Evolutionary conservation across 2,797 vertebrate genomes (phyloP).

Genomic region (Todus mexicanus): DNA sequence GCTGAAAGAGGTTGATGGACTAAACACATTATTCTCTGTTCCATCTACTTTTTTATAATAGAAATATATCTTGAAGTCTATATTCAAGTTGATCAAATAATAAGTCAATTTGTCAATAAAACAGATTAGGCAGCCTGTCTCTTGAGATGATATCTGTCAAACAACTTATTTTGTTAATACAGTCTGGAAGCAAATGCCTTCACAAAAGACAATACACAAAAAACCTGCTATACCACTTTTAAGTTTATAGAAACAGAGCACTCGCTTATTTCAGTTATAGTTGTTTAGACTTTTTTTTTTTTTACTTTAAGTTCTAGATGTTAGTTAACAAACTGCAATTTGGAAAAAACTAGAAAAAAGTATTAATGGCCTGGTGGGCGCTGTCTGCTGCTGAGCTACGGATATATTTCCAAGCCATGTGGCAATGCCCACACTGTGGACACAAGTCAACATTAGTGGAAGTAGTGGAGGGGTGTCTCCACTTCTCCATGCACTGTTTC

Average conservation of each 20-base stretch:
- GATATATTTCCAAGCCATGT: neutral
- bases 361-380: neutral
- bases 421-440: neutral
- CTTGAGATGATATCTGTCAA: slow-evolving; percentile 64
- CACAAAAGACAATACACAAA: slow-evolving; percentile 21
- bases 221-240: neutral
- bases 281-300: neutral
- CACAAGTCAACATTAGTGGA: neutral
- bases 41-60: slow-evolving; percentile 62
- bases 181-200: slow-evolving; percentile 40
- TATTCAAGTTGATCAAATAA: slow-evolving; percentile 77
- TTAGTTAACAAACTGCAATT: neutral
- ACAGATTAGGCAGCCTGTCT: slow-evolving; percentile 66
- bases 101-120: slow-evolving; percentile 76
- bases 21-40: slow-evolving; percentile 73
- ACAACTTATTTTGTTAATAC: slow-evolving; percentile 55
- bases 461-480: neutral
- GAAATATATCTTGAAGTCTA: slow-evolving; percentile 65
- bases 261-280: neutral
- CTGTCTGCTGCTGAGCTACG: neutral
- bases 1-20: slow-evolving; percentile 74
- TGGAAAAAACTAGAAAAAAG: neutral
- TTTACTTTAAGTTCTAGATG: neutral
- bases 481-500: accelerated
- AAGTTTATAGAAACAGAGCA: neutral